A percentile compares a stretch with the other conserved stretches of the same genome.
Evolutionary conservation across 2,888 invertebrate genomes (phyloP).

Genomic region (Lottia scabra): DNA sequence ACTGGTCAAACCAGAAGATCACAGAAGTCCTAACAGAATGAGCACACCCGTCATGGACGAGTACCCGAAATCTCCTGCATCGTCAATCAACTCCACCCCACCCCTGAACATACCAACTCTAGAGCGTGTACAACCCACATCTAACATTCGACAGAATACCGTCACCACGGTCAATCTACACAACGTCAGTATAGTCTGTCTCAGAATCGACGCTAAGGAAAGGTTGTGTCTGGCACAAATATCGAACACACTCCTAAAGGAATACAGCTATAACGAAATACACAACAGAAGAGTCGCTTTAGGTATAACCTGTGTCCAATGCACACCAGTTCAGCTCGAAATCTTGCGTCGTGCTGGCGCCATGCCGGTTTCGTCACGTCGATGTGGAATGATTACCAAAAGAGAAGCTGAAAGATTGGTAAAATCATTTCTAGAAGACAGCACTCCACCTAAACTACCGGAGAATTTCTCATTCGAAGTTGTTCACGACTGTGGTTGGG

Average conservation of each 20-base stretch:
- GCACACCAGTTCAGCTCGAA: constrained; percentile 96
- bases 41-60: background rate
- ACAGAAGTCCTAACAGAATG: background rate
- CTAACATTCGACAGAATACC: constrained; percentile 43
- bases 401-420: constrained; percentile 91
- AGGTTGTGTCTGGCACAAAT: constrained; percentile 95
- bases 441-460: constrained; percentile 77
- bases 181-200: constrained; percentile 93
- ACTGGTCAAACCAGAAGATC: background rate
- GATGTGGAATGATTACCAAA: constrained; percentile 90
- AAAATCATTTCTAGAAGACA: constrained; percentile 90
- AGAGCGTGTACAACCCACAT: background rate
- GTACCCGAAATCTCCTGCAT: background rate
- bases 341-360: constrained; percentile 86
- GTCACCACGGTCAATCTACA: constrained; percentile 87
- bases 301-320: constrained; percentile 88
- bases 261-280: constrained; percentile 98
- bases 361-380: constrained; percentile 68
- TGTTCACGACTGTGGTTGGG: constrained; percentile 96
- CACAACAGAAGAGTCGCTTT: constrained; percentile 90
- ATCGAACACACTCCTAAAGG: constrained; percentile 92
- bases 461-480: constrained; percentile 96
- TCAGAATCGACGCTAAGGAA: constrained; percentile 91
- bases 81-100: background rate
- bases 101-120: background rate